Percentiles rank a stretch among this genome's conserved stretches.
phyloP scores from a whole-genome alignment of 1,140 invertebrate genomes.

The Caenorhabditis brenneri region DNA sequence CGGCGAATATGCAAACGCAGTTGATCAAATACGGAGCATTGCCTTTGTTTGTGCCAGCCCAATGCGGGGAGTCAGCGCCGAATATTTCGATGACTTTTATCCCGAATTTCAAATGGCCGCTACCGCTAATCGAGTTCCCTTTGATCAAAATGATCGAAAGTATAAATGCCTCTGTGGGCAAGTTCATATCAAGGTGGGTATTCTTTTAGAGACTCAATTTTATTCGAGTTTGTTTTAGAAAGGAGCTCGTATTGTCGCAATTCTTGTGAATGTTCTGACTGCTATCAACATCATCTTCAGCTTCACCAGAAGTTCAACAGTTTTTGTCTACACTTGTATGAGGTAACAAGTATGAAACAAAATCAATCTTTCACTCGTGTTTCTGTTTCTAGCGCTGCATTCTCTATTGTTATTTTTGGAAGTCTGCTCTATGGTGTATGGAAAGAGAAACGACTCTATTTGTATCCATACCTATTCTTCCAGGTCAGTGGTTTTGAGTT shows the following conservation, averaged over 20 bases:
- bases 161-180: constrained; percentile 48
- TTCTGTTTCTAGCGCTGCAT: constrained; percentile 54
- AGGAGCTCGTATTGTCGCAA: constrained; percentile 64
- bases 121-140: constrained; percentile 39
- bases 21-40: constrained; percentile 29
- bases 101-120: constrained; percentile 26
- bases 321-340: constrained; percentile 61
- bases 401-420: constrained; percentile 68
- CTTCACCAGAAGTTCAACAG: constrained; percentile 60
- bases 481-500: constrained; percentile 55
- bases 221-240: constrained; percentile 47
- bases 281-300: constrained; percentile 65
- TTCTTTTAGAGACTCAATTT: background rate
- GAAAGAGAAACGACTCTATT: constrained; percentile 66
- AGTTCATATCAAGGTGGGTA: constrained; percentile 45
- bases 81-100: constrained; percentile 43
- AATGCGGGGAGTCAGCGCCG: constrained; percentile 27
- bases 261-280: constrained; percentile 57
- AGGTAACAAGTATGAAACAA: background rate
- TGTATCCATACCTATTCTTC: constrained; percentile 67
- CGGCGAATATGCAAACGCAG: constrained; percentile 38
- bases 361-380: background rate
- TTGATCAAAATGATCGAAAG: constrained; percentile 55
- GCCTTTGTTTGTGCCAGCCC: constrained; percentile 32
- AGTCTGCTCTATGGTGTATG: constrained; percentile 66